Evolutionary conservation across 2,888 invertebrate genomes (phyloP).

Genomic region (Agapostemon virescens): DNA sequence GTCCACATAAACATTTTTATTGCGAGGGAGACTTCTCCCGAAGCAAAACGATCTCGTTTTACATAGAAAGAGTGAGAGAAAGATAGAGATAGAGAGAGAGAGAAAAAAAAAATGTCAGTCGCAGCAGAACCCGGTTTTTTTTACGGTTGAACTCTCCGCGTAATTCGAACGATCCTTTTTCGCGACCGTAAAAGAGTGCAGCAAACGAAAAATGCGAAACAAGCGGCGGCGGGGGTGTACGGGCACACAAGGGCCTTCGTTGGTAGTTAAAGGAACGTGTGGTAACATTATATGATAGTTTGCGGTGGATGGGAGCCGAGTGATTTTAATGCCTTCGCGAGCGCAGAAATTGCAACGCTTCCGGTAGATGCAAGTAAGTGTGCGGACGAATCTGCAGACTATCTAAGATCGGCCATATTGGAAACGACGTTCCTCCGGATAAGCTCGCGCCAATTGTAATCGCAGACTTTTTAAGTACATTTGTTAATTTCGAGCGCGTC

Average conservation of each 20-base stretch:
- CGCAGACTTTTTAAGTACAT: not conserved
- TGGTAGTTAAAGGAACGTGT: conserved; percentile 5
- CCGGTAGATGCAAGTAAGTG: conserved; percentile 10
- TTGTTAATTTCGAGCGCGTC: too few species aligned
- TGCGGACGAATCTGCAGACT: not conserved
- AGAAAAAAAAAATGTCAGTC: conserved; percentile 56
- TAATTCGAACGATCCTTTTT: conserved; percentile 58
- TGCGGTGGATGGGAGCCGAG: conserved; percentile 17
- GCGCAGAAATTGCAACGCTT: conserved; percentile 34
- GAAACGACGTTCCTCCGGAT: not conserved
- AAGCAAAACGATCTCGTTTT: conserved; percentile 68
- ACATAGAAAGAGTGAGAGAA: conserved; percentile 45
- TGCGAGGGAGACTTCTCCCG: conserved; percentile 62
- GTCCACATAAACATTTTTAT: conserved; percentile 74
- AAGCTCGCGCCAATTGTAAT: not conserved
- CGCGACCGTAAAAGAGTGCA: conserved; percentile 16
- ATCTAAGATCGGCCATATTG: not conserved
- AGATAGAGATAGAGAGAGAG: conserved; percentile 24
- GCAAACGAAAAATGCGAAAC: conserved; percentile 19
- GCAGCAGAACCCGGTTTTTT: conserved; percentile 49
- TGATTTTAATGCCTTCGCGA: conserved; percentile 48
- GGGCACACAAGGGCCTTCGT: conserved; percentile 17
- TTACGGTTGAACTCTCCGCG: conserved; percentile 65
- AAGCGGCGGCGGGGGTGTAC: not conserved
- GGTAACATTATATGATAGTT: conserved; percentile 19